Base-by-base conservation (phyloP, 2,113 vertebrate species). In the Onychorhynchus coronatus region DNA sequence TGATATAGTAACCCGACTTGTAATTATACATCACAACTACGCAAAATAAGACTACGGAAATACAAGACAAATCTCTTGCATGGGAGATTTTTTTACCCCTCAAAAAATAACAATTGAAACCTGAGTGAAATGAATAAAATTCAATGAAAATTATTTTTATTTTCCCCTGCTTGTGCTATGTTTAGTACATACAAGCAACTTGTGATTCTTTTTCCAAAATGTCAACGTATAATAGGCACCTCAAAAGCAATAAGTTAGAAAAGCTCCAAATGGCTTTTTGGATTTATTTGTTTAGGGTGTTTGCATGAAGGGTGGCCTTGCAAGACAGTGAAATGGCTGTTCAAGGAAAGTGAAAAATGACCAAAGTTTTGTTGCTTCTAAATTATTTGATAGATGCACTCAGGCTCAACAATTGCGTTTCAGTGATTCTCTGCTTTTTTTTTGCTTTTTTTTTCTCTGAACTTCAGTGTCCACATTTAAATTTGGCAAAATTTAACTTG, bases 301-400 rank as follows among this genome's bases (percentile, higher is more conserved):
- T 93, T 79, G 67, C 79, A 80, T 61, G 71, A 90, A 37, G 19
- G 31, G 49, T 88, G 85, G 67, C 46, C 91, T 85, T 91, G 75
- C n/a, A 76, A 68, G 70, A 79, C 95, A 88, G 53, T 41, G 56
- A 77, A 91, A 93, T 2, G 11, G 56, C 35, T 68, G 24, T 33
- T 83, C 74, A 68, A 81, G 18, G 41, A 35, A 88, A 94, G 49
- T 73, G 78, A 94, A 94, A 94, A 90, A 92, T 74, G 35, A 88
- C 31, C 28, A 9, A 73, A 88, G 23, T 50, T 79, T 53, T 80
- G 71, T 20, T 63, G 50, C 18, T 90, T 83, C 67, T 90, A 90
- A 94, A 90, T 82, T 82, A 91, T 85, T 89, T 93, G 92, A 93
- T 42, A 79, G 62, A 87, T 90, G 39, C 10, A 30, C n/a, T 93